Base-by-base conservation (phyloP, 37 sponge, comb jelly and placozoan genomes). In the Ianthella basta region DNA sequence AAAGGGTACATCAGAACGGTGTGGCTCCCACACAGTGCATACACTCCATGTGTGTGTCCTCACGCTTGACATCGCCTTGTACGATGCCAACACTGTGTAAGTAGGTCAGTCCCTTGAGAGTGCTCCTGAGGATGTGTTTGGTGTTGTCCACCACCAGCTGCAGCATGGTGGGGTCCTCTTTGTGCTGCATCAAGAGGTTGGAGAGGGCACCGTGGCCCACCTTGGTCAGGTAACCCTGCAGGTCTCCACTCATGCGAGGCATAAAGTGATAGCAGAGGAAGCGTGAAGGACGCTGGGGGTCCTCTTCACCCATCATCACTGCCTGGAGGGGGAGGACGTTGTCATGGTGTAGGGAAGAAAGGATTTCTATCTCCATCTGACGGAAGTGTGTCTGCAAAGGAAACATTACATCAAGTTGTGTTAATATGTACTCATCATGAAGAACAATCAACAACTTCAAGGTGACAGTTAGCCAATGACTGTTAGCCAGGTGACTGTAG, bases 41-140 rank as follows among this genome's bases (percentile, higher is more conserved):
- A n/a, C n/a, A n/a, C n/a, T n/a, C n/a, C n/a, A n/a, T n/a, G n/a
- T n/a, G n/a, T n/a, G n/a, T n/a, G n/a, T n/a, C n/a, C 73, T 72
- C 73, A 72, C 73, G 73, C 30, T 89, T 89, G n/a, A 89, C 39
- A 38, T 89, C 89, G 0, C 83, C 54, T 33, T 89, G 89, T 4
- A 81, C 74, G 38, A 74, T 60, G 55, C 74, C 29, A 12, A 66
- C 56, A 20, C 35, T 2, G 67, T 87, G 88, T 4, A 82, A 54
- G 56, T 87, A 74, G 34, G 20, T 4, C 0, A 87, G 53, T 25
- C 82, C 82, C 39, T 41, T 53, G 23, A 87, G 55, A 4, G 60
- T 55, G n/a, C 72, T 36, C 6, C 59, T 12, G 21, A 87, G 55
- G 13, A 87, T 12, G 77, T 82, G 82, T 38, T 81, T 81, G 36